Evolutionary conservation across 2,797 vertebrate genomes (phyloP).

Genomic region (Orientallactaga sibirica): DNA sequence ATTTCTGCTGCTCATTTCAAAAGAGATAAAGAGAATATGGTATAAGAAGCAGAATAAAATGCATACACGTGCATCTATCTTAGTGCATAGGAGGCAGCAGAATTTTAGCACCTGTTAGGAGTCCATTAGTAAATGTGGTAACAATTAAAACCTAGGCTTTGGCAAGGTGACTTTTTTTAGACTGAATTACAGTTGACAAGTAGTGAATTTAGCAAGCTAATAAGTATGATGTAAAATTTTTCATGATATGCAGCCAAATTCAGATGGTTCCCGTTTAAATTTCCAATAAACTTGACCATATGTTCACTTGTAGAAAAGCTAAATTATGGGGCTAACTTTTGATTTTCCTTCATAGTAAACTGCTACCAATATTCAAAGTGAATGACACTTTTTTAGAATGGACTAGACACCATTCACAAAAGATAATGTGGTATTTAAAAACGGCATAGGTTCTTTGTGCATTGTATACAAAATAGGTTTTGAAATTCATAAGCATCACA

Average conservation of each 20-base stretch:
- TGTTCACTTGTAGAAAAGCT: conserved; percentile 69
- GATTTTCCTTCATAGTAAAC: conserved; percentile 55
- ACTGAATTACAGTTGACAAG: conserved; percentile 77
- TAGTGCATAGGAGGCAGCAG: background rate
- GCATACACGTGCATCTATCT: conserved; percentile 16
- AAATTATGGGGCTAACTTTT: conserved; percentile 56
- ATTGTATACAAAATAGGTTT: conserved; percentile 73
- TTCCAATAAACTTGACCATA: conserved; percentile 79
- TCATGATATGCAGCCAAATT: conserved; percentile 65
- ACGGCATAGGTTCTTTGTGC: conserved; percentile 59
- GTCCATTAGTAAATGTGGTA: conserved; percentile 53
- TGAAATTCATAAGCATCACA: conserved; percentile 40
- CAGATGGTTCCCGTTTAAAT: conserved; percentile 80
- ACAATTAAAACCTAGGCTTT: conserved; percentile 70
- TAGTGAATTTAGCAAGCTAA: conserved; percentile 70
- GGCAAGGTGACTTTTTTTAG: conserved; percentile 73
- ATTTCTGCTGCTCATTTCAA: conserved; percentile 78
- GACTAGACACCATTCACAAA: conserved; percentile 57
- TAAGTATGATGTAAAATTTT: conserved; percentile 67
- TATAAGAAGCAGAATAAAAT: conserved; percentile 27
- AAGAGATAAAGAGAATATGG: conserved; percentile 73
- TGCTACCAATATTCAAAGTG: conserved; percentile 65
- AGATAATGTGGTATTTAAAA: conserved; percentile 72
- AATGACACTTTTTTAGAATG: conserved; percentile 60
- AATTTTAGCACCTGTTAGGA: conserved; percentile 42